Evolutionary conservation across 2,888 invertebrate species (phyloP), one percentile per base, ranked within the genome.

Genomic region (Salticus scenicus): DNA sequence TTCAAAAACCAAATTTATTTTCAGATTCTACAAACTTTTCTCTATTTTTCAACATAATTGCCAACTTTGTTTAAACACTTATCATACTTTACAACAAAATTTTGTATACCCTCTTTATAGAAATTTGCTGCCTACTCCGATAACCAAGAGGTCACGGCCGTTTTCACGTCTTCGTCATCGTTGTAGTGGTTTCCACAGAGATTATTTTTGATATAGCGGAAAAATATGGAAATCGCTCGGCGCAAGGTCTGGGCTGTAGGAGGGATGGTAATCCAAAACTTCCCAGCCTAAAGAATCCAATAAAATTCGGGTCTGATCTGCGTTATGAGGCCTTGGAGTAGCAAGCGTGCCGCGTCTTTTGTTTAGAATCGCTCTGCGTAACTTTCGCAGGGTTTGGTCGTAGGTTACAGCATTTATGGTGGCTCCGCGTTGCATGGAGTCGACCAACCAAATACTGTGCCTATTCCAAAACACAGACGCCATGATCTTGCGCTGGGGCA

Each of bases 11-110:
- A n/a, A n/a, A n/a, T n/a, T n/a, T n/a, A n/a, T n/a, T n/a, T n/a
- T n/a, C n/a, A n/a, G n/a, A n/a, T n/a, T n/a, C n/a, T n/a, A n/a
- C n/a, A n/a, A n/a, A n/a, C n/a, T n/a, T 37, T 31, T 31, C 20
- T 67, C 17, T 31, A 33, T 1, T 67, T 67, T 67, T 31, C 67
- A 0, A 67, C 67, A 67, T 33, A 63, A n/a, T 67, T 31, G 12
- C 31, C 67, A 7, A 31, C 30, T 67, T 67, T 67, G 28, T 67
- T 67, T 67, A 30, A 7, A 7, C 17, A 33, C 31, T 1, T 67
- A 4, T 67, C 33, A 31, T 31, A 31, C 30, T n/a, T 0, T 67
- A 31, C 37, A 33, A 20, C 20, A 67, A 67, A 20, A n/a, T 67
- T 67, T 67, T 33, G 33, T 67, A 33, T 28, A 20, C 27, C 27